Evolutionary conservation across 2,113 vertebrate species (phyloP).

Genomic region (Sylvia atricapilla): DNA sequence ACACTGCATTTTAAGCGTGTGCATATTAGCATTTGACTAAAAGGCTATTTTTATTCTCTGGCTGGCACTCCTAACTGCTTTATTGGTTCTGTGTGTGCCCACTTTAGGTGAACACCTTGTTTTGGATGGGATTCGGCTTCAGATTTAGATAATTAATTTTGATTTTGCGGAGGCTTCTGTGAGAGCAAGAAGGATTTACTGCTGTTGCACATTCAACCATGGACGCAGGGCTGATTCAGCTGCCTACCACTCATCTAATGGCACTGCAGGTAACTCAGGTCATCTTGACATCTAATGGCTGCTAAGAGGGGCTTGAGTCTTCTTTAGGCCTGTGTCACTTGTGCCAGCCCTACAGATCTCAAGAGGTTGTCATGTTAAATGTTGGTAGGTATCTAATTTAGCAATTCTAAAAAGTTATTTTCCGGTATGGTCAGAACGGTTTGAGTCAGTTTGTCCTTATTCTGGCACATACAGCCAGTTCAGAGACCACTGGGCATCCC

Average conservation of each 20-base stretch:
- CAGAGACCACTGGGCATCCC: not conserved
- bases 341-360: not conserved
- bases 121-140: not conserved
- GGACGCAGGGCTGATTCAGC: not conserved
- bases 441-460: not conserved
- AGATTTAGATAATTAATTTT: not conserved
- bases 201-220: fast-evolving
- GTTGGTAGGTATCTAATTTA: not conserved
- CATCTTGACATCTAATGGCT: not conserved
- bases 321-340: not conserved
- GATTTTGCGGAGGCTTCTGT: not conserved
- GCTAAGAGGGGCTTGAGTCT: not conserved
- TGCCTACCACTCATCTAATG: not conserved
- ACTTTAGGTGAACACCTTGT: not conserved
- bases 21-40: not conserved
- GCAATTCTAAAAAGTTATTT: not conserved
- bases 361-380: not conserved
- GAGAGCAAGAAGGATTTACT: not conserved
- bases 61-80: not conserved
- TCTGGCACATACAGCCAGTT: not conserved
- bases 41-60: not conserved
- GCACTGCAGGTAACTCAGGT: not conserved
- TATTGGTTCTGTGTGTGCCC: not conserved
- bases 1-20: not conserved
- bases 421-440: not conserved